Conservation (phyloP, 1,140 invertebrate genomes). For the Lasaia peninsularis region DNA sequence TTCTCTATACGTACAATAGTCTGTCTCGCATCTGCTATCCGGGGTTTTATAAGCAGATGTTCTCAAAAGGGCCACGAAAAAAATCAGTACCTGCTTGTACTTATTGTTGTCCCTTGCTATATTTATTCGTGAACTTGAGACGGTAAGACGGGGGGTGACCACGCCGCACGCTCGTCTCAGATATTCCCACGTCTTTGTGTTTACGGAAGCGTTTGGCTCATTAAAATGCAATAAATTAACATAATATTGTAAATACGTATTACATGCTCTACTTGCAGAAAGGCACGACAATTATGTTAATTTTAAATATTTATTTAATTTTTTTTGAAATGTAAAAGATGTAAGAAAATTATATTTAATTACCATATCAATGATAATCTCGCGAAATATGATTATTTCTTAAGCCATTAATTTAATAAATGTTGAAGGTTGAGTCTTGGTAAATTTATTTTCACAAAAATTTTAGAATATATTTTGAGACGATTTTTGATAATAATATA, state of each 20-base stretch:
- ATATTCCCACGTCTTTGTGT: constrained; percentile 32
- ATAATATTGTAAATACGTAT: background rate
- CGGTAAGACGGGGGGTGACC: constrained; percentile 35
- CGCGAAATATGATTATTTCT: no score
- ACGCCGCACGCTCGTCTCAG: background rate
- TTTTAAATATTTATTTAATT: background rate
- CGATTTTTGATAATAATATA: no score
- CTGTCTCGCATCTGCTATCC: constrained; percentile 57
- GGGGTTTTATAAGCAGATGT: constrained; percentile 55
- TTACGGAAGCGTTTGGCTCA: constrained; percentile 9
- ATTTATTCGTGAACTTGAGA: constrained; percentile 50
- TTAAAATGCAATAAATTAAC: background rate
- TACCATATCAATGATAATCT: no score
- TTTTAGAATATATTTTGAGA: no score
- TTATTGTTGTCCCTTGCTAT: constrained; percentile 42
- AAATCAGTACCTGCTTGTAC: constrained; percentile 59
- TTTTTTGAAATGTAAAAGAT: no score
- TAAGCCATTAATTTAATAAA: no score
- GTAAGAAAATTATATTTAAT: no score
- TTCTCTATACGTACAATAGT: constrained; percentile 35
- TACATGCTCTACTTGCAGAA: background rate
- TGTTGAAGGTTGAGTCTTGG: no score
- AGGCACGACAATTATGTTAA: background rate
- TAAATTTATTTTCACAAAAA: no score
- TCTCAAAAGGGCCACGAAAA: constrained; percentile 43